A percentile compares a stretch with the other conserved stretches of the same genome.
These are phyloP conservation scores for Lepidotrigona ventralis DNA, from an alignment of 1,140 invertebrate genomes.

Conservation along the genomic window DNA sequence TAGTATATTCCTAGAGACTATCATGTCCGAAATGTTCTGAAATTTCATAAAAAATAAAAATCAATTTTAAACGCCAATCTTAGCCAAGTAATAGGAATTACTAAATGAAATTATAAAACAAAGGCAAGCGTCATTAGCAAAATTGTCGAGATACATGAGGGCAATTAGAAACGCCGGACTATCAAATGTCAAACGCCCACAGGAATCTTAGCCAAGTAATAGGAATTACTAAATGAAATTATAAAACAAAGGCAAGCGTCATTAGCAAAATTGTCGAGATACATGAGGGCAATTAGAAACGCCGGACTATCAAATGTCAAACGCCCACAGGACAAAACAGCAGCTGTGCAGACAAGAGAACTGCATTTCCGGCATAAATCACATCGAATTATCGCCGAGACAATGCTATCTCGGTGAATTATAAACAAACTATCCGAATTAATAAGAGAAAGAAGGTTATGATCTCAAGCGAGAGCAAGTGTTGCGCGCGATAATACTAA, in stretches of 20 bases:
- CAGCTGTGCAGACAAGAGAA: constrained; percentile 6
- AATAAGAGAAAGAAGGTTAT: neutral
- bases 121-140: neutral
- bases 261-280: neutral
- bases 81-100: neutral
- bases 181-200: neutral
- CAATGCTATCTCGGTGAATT: constrained; percentile 26
- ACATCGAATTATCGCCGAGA: constrained; percentile 9
- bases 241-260: neutral
- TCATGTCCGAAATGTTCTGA: neutral
- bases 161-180: neutral
- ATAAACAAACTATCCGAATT: neutral
- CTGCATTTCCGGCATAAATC: constrained; percentile 33
- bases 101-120: neutral
- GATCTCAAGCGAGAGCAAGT: neutral
- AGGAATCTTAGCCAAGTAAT: too few relatives aligned
- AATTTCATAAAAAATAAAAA: neutral
- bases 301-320: neutral
- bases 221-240: neutral
- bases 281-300: neutral
- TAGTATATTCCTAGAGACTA: too few relatives aligned
- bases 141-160: neutral
- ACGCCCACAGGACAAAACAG: neutral
- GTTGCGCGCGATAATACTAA: constrained; percentile 2
- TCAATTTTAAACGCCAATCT: neutral